phyloP scores from a whole-genome alignment of 2,888 invertebrate genomes.

The Lysandra coridon region DNA sequence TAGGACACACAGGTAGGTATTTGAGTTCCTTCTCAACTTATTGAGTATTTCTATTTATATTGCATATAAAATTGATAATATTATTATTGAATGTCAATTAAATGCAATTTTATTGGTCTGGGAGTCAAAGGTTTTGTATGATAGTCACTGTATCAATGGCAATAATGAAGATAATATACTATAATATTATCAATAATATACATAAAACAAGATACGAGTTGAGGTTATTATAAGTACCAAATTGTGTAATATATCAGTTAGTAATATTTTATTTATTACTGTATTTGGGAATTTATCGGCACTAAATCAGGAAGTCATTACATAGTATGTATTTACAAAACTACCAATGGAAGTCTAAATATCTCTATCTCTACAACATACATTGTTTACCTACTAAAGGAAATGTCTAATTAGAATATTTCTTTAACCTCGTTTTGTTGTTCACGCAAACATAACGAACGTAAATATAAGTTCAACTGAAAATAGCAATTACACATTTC shows the following conservation, averaged over 20 bases:
- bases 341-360: neutral
- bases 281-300: neutral
- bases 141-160: slow-evolving; percentile 18
- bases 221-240: neutral
- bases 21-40: neutral
- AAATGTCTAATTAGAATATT: slow-evolving; percentile 5
- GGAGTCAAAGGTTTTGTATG: slow-evolving; percentile 17
- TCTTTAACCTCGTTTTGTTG: neutral
- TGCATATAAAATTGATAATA: slow-evolving; percentile 25
- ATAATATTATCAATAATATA: neutral
- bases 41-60: neutral
- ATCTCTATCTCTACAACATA: neutral
- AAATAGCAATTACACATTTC: neutral
- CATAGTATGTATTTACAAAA: neutral
- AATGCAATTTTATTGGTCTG: slow-evolving; percentile 24
- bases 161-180: neutral
- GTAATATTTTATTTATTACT: neutral
- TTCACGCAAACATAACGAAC: neutral
- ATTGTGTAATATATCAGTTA: neutral
- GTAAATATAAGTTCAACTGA: neutral
- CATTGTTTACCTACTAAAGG: neutral
- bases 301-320: neutral
- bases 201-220: neutral
- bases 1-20: neutral
- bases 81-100: slow-evolving; percentile 26